Evolutionary conservation across 2,797 vertebrate species (phyloP).

Genomic region (Micrastur ruficollis): DNA sequence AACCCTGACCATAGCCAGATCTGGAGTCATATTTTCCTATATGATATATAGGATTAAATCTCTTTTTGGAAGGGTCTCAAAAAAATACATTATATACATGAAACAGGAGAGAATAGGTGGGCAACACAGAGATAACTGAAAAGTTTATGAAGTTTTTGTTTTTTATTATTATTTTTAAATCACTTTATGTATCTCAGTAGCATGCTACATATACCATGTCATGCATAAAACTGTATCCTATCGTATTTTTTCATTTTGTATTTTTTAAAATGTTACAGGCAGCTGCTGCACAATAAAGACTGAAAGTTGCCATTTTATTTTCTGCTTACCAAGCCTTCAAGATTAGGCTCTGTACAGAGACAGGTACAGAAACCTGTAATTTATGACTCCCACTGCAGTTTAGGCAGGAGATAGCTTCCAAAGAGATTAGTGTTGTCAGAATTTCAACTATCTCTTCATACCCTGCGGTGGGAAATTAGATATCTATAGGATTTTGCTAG

Average conservation of each 20-base stretch:
- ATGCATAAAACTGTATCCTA: not conserved
- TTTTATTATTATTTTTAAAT: not conserved
- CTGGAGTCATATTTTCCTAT: not conserved
- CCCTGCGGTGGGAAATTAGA: not conserved
- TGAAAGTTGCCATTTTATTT: not conserved
- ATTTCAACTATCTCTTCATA: constrained; percentile 1
- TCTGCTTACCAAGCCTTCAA: not conserved
- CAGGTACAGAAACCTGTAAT: constrained; percentile 18
- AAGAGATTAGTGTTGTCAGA: constrained; percentile 24
- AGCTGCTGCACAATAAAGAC: not conserved
- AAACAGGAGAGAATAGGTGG: not conserved
- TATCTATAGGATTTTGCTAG: not conserved
- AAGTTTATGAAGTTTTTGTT: not conserved
- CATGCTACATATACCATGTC: not conserved
- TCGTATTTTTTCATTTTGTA: not conserved
- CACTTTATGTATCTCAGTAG: not conserved
- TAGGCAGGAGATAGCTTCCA: not conserved
- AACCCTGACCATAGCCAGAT: not conserved
- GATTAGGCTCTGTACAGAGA: not conserved
- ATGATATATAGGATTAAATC: not conserved
- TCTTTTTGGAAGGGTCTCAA: not conserved
- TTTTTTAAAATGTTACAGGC: not conserved
- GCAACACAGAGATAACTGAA: not conserved
- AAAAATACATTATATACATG: not conserved
- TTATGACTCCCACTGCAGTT: not conserved